Conservation (phyloP, 2,113 vertebrate genomes). For the Brienomyrus brachyistius region DNA sequence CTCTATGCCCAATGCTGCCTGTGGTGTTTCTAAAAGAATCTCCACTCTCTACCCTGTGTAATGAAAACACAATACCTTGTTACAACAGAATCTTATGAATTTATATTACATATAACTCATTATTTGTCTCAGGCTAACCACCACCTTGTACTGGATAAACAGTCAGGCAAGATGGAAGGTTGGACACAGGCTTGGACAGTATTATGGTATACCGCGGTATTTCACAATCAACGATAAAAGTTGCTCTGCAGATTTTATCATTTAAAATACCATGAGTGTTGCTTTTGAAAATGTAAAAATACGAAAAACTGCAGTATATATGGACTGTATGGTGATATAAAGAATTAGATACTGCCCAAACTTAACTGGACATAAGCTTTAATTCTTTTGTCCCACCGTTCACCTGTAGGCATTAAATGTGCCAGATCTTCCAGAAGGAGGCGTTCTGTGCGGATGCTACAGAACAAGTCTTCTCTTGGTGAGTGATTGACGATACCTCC, state of each 20-base stretch:
- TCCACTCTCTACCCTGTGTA: not conserved
- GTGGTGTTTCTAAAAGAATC: not conserved
- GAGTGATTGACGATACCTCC: constrained; percentile 23
- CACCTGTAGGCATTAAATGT: constrained; percentile 41
- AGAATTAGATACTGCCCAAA: not conserved
- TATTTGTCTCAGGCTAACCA: not conserved
- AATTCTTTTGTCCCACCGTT: not conserved
- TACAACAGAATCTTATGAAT: not conserved
- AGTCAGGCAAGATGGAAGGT: not conserved
- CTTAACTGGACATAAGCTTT: not conserved
- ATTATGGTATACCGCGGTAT: not conserved
- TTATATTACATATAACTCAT: not conserved
- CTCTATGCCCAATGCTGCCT: not conserved
- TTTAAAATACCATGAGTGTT: not conserved
- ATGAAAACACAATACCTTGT: not conserved
- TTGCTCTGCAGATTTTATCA: not conserved
- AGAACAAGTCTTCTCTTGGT: constrained; percentile 47
- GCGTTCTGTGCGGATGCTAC: constrained; percentile 50
- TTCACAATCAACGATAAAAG: not conserved
- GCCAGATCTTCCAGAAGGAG: constrained; percentile 40
- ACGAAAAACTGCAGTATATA: not conserved
- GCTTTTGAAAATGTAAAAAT: not conserved
- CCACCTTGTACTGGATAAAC: not conserved
- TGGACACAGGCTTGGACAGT: not conserved
- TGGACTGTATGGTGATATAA: not conserved